phyloP scores from a whole-genome alignment of 2,888 invertebrate species.

The Frankliniella fusca region DNA sequence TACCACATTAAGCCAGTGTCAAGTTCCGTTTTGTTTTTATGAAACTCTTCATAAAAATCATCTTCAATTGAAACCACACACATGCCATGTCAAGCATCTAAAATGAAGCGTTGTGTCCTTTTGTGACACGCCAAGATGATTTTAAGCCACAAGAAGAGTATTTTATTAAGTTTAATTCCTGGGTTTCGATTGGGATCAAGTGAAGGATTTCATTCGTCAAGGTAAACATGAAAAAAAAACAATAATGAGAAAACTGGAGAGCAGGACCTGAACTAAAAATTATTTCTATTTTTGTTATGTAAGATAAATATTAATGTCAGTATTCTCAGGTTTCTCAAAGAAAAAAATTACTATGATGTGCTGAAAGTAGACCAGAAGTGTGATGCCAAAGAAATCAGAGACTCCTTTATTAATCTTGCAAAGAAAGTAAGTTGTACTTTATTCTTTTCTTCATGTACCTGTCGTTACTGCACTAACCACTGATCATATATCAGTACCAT shows the following conservation, averaged over 20 bases:
- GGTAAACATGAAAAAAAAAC: neutral
- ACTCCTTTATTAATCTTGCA: neutral
- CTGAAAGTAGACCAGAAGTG: neutral
- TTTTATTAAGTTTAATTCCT: neutral
- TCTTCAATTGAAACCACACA: too few species aligned
- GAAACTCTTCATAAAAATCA: too few species aligned
- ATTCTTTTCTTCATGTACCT: neutral
- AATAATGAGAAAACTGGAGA: neutral
- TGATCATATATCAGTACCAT: neutral
- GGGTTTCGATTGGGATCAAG: neutral
- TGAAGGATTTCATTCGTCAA: neutral
- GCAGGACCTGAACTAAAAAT: neutral
- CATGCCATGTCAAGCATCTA: too few species aligned
- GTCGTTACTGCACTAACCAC: too few species aligned
- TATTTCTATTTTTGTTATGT: neutral
- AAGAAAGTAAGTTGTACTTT: neutral
- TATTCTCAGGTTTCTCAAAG: neutral
- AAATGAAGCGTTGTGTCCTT: too few species aligned
- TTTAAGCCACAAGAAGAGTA: neutral
- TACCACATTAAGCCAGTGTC: too few species aligned
- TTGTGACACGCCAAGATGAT: neutral
- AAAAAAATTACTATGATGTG: constrained; percentile 5
- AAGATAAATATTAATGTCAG: neutral
- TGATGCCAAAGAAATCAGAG: neutral
- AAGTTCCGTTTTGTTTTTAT: too few species aligned